Conservation (phyloP, 2,797 vertebrate genomes). For the Urophycis tenuis region DNA sequence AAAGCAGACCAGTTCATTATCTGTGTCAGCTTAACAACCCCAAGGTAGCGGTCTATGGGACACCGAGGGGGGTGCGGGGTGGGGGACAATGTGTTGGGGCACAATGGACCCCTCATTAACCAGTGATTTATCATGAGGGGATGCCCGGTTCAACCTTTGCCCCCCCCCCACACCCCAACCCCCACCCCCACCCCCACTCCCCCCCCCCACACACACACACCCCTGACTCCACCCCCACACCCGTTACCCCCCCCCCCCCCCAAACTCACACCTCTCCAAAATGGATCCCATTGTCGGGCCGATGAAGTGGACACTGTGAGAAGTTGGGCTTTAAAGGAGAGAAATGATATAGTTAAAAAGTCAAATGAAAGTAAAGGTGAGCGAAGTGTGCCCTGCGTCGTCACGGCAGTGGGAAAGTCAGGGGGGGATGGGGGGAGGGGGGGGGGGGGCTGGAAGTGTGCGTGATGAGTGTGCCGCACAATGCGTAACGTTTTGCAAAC, state of each 20-base stretch:
- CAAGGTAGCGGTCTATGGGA: conserved; percentile 88
- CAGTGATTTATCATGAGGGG: conserved; percentile 99
- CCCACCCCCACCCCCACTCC: conserved; percentile 81
- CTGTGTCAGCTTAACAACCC: conserved; percentile 96
- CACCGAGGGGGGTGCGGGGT: conserved; percentile 70
- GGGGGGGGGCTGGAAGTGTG: no score
- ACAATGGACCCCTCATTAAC: conserved; percentile 95
- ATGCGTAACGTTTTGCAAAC: not conserved
- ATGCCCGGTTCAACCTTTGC: conserved; percentile 94
- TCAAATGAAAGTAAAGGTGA: conserved; percentile 49
- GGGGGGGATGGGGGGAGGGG: no score
- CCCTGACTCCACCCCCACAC: conserved; percentile 69
- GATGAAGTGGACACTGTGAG: conserved; percentile 61
- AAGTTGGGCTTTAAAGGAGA: conserved; percentile 50
- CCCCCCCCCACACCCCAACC: conserved; percentile 72
- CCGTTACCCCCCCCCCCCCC: conserved; percentile 66
- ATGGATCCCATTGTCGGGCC: conserved; percentile 71
- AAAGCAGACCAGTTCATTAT: conserved; percentile 90
- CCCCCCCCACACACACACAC: conserved; percentile 61
- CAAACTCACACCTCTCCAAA: conserved; percentile 52
- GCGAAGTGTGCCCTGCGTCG: conserved; percentile 43
- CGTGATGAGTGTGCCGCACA: not conserved
- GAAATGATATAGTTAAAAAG: conserved; percentile 61
- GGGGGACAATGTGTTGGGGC: conserved; percentile 67
- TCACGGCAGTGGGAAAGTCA: not conserved